Percentiles rank a stretch among this genome's conserved stretches.
Conservation (phyloP, 2,113 vertebrate genomes). For the Bostrychus sinensis region DNA sequence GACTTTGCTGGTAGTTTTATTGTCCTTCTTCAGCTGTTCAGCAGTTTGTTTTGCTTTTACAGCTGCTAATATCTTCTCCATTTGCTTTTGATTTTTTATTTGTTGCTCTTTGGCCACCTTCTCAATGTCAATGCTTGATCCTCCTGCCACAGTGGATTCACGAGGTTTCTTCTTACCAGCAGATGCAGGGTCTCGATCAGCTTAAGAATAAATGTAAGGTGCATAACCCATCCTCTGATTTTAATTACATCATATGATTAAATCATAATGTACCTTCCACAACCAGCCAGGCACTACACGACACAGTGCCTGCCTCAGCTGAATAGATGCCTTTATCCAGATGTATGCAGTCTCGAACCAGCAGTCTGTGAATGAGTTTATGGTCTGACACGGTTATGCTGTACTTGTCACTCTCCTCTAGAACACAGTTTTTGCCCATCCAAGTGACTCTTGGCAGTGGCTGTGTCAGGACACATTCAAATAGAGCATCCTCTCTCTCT, state of each 20-base stretch:
- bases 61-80: constrained; percentile 52
- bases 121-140: constrained; percentile 50
- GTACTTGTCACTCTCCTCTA: constrained; percentile 77
- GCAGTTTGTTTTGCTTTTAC: constrained; percentile 43
- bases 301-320: constrained; percentile 71
- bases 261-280: constrained; percentile 79
- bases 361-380: constrained; percentile 82
- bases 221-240: not conserved
- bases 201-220: constrained; percentile 39
- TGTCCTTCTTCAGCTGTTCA: constrained; percentile 17
- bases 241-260: not conserved
- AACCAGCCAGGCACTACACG: constrained; percentile 85
- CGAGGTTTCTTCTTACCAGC: constrained; percentile 46
- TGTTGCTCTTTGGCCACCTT: constrained; percentile 66
- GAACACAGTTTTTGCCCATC: constrained; percentile 74
- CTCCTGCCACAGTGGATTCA: constrained; percentile 52
- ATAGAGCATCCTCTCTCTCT: constrained; percentile 75
- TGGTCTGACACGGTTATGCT: constrained; percentile 76
- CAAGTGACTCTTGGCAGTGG: constrained; percentile 78
- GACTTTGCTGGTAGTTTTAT: not conserved
- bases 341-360: constrained; percentile 70
- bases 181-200: constrained; percentile 26
- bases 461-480: constrained; percentile 80
- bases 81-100: constrained; percentile 58
- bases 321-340: constrained; percentile 85